Evolutionary conservation across 2,797 vertebrate genomes (phyloP).

Genomic region (Strix occidentalis): DNA sequence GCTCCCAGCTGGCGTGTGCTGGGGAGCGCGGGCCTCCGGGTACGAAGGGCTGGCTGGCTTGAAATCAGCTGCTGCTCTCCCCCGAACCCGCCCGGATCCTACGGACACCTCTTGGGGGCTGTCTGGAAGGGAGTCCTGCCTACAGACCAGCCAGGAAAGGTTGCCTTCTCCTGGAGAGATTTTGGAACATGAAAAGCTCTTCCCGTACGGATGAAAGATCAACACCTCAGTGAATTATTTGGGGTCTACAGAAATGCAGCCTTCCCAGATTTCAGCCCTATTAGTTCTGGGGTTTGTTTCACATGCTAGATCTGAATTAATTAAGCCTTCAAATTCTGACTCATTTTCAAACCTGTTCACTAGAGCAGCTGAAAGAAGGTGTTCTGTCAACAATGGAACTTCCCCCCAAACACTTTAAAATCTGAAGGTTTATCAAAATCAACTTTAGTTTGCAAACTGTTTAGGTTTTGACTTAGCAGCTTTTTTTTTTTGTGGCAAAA

Average conservation of each 20-base stretch:
- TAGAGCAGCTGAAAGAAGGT: neutral
- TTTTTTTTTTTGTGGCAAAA: slow-evolving; percentile 23
- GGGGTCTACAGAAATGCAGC: neutral
- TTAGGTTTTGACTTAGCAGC: slow-evolving; percentile 46
- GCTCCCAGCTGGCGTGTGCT: neutral
- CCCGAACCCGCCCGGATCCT: fast-evolving
- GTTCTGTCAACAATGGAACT: slow-evolving; percentile 31
- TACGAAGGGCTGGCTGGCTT: neutral
- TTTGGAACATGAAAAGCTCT: neutral
- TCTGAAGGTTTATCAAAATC: slow-evolving; percentile 11
- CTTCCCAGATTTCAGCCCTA: neutral
- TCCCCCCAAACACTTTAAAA: neutral
- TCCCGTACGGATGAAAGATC: neutral
- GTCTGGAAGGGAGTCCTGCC: neutral
- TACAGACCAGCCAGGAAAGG: neutral
- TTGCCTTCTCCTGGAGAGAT: neutral
- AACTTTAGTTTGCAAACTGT: slow-evolving; percentile 53
- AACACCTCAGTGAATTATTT: neutral
- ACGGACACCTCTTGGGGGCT: fast-evolving
- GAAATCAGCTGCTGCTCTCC: neutral
- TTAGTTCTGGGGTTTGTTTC: neutral
- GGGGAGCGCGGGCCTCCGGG: neutral
- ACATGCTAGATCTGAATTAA: neutral
- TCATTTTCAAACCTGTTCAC: slow-evolving; percentile 29
- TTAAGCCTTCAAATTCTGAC: slow-evolving; percentile 26